These are phyloP conservation scores for Hypercompe scribonia DNA, from an alignment of 2,888 invertebrate genomes.

Conservation along the genomic window DNA sequence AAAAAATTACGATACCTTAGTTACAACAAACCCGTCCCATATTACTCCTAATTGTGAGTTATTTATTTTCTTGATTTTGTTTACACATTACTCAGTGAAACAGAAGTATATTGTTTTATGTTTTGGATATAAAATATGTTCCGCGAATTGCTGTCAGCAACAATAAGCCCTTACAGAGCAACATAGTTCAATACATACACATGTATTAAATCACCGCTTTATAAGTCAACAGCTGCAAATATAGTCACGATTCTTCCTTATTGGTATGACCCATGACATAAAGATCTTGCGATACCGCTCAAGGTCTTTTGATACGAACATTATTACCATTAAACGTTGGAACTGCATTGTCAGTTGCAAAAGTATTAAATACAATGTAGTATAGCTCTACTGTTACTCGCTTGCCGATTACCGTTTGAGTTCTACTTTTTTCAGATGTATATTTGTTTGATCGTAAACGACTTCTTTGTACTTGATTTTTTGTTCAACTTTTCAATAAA, in stretches of 20 bases:
- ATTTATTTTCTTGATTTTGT: background rate
- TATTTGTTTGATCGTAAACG: too few relatives aligned
- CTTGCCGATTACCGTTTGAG: background rate
- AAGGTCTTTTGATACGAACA: constrained; percentile 37
- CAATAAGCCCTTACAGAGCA: background rate
- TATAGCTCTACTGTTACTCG: background rate
- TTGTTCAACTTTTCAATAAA: too few relatives aligned
- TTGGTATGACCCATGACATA: constrained; percentile 23
- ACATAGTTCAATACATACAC: background rate
- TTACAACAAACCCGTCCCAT: background rate
- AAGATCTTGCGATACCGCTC: constrained; percentile 30
- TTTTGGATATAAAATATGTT: background rate
- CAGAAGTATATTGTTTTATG: background rate
- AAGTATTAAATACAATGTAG: constrained; percentile 1
- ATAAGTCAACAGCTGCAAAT: constrained; percentile 8
- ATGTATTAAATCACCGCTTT: constrained; percentile 8
- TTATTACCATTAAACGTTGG: constrained; percentile 24
- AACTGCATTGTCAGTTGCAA: constrained; percentile 2
- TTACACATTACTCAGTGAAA: background rate
- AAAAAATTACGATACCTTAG: background rate
- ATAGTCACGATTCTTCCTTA: constrained; percentile 39
- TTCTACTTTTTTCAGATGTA: background rate
- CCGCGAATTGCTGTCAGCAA: background rate
- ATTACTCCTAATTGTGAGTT: background rate
- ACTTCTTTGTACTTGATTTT: too few relatives aligned